Evolutionary conservation across 2,797 vertebrate species (phyloP).

Genomic region (Anolis apletophallus): DNA sequence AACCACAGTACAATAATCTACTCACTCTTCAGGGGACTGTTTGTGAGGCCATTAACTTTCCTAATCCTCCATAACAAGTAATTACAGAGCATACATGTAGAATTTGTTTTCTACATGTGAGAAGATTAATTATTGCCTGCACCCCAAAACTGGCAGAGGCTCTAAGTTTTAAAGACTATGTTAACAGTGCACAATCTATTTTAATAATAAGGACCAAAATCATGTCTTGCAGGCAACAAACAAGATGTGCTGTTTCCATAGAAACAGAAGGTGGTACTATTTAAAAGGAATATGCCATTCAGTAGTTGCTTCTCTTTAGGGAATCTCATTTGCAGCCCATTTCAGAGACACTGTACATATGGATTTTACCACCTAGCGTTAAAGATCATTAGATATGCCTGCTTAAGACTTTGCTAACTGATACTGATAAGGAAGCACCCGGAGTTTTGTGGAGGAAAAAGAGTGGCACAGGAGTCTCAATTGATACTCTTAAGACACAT

Average conservation of each 20-base stretch:
- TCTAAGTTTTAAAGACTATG: conserved; percentile 57
- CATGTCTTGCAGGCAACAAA: conserved; percentile 72
- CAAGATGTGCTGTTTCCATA: conserved; percentile 78
- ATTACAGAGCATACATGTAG: background rate
- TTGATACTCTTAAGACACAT: conserved; percentile 26
- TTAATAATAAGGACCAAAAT: conserved; percentile 73
- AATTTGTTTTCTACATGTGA: conserved; percentile 50
- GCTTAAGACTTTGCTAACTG: conserved; percentile 62
- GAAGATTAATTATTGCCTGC: conserved; percentile 41
- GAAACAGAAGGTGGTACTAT: conserved; percentile 77
- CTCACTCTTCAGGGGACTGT: background rate
- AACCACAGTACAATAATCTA: conserved; percentile 27
- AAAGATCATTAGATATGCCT: conserved; percentile 58
- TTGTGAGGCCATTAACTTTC: conserved; percentile 25
- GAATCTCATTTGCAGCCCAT: conserved; percentile 66
- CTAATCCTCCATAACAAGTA: conserved; percentile 35
- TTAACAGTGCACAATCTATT: conserved; percentile 67
- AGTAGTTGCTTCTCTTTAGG: conserved; percentile 58
- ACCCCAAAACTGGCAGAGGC: conserved; percentile 44
- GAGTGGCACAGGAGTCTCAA: background rate
- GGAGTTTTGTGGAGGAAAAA: conserved; percentile 10
- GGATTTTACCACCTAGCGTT: conserved; percentile 63
- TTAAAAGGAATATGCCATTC: conserved; percentile 68
- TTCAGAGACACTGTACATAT: conserved; percentile 52
- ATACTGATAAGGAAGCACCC: conserved; percentile 41